These are phyloP conservation scores for Anniella stebbinsi DNA, from an alignment of 2,797 vertebrate species.

Conservation along the genomic window DNA sequence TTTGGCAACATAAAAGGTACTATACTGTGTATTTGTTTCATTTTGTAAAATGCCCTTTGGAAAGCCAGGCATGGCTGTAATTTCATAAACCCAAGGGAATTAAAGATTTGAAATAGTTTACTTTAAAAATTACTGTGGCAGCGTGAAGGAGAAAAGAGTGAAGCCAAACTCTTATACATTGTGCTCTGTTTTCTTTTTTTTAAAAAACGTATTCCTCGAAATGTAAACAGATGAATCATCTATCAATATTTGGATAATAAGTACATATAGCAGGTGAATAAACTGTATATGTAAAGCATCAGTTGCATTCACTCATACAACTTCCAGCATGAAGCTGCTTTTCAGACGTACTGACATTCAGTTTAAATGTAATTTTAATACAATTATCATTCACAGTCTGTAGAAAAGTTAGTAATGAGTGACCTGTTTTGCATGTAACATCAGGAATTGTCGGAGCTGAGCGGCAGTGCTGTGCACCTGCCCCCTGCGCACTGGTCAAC, in stretches of 20 bases:
- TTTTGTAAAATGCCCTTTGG: slow-evolving; percentile 47
- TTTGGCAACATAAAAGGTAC: slow-evolving; percentile 32
- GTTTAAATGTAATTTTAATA: slow-evolving; percentile 52
- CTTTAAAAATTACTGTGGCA: slow-evolving; percentile 44
- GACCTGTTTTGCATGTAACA: background rate
- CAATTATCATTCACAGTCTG: background rate
- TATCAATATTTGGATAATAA: slow-evolving; percentile 23
- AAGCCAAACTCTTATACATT: slow-evolving; percentile 31
- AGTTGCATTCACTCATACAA: background rate
- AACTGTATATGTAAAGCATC: slow-evolving; percentile 13
- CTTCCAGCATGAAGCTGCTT: background rate
- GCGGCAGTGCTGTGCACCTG: too few species aligned
- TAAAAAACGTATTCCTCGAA: slow-evolving; percentile 38
- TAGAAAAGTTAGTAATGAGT: background rate
- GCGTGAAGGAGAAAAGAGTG: slow-evolving; percentile 22
- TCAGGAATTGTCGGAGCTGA: too few species aligned
- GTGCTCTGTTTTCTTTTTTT: slow-evolving; percentile 30
- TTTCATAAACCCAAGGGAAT: slow-evolving; percentile 38
- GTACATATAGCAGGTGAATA: slow-evolving; percentile 30
- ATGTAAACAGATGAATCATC: slow-evolving; percentile 29
- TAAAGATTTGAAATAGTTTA: slow-evolving; percentile 55
- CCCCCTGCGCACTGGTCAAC: too few species aligned
- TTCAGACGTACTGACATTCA: slow-evolving; percentile 1
- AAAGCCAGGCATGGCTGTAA: slow-evolving; percentile 38
- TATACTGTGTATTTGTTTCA: slow-evolving; percentile 41